phyloP scores from a whole-genome alignment of 2,113 vertebrate genomes.

The Antigone vipio region DNA sequence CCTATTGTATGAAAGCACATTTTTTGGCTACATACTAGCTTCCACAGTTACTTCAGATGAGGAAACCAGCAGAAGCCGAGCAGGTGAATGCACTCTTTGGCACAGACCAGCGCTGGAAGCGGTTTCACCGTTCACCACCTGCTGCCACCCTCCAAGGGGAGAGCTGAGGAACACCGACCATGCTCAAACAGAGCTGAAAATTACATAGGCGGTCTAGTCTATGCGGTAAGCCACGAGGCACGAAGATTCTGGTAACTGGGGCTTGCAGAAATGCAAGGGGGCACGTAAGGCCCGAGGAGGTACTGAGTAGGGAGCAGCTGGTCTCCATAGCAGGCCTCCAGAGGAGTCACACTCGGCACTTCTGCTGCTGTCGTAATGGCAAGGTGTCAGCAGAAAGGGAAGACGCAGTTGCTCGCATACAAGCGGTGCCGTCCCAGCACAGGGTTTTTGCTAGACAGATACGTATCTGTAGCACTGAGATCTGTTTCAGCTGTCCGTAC shows the following conservation, averaged over 20 bases:
- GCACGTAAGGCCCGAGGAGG: not conserved
- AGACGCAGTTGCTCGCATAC: accelerated
- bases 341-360: accelerated
- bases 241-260: not conserved
- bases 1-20: not conserved
- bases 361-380: accelerated
- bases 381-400: not conserved
- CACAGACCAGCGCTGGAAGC: not conserved
- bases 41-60: not conserved
- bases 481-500: not conserved
- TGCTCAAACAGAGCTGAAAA: not conserved
- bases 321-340: not conserved
- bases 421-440: not conserved
- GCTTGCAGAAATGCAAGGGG: not conserved
- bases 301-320: not conserved
- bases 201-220: not conserved
- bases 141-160: not conserved
- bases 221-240: not conserved
- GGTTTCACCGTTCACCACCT: not conserved
- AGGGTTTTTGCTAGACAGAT: not conserved
- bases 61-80: not conserved
- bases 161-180: not conserved
- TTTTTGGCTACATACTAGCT: not conserved
- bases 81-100: not conserved
- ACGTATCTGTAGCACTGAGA: accelerated